Base-by-base conservation (phyloP, 2,113 vertebrate species). In the Mustelus asterias region DNA sequence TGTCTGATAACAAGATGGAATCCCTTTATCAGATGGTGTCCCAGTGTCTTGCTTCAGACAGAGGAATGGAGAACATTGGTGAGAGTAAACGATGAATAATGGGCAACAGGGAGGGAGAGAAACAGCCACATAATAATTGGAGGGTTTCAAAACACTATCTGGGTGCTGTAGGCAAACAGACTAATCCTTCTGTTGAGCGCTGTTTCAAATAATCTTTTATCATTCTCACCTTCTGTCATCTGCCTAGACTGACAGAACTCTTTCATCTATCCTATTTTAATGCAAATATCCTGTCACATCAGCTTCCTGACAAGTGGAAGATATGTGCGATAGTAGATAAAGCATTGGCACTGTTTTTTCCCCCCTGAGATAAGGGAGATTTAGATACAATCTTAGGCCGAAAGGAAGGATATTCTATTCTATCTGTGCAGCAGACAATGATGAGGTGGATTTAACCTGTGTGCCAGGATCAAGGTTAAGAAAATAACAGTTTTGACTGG, bases 141-240 rank as follows among this genome's bases (percentile, higher is more conserved):
- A 29, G 78, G 37, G n/a, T 37, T 63, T 37, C 58, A 16, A 65
- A 60, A 65, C 89, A n/a, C 33, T 65, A 63, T 37, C 60, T 92
- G 58, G 60, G 29, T n/a, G 60, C 88, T 60, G 48, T 33, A 33
- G 54, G 33, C 54, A 58, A 18, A 63, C 88, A 92, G 88, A 29
- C 88, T 63, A 18, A n/a, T 92, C 60, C 88, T 63, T 92, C 88
- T n/a, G 54, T 67, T 67, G 60, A 67, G 16, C 37, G 18, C 63
- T 93, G 89, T 8, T 93, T 93, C 89, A 65, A 93, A 65, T 37
- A 16, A 22, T 4, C 60, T 18, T 67, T 93, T 93, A 37, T 93
- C 60, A 93, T 65, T 93, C 65, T 93, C 89, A 93, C 89, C 33
- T 92, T 93, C 33, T 93, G 33, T 93, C n/a, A 93, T 93, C 20